These are phyloP conservation scores for Papilio glaucus DNA, from an alignment of 1,140 invertebrate species.

Conservation along the genomic window DNA sequence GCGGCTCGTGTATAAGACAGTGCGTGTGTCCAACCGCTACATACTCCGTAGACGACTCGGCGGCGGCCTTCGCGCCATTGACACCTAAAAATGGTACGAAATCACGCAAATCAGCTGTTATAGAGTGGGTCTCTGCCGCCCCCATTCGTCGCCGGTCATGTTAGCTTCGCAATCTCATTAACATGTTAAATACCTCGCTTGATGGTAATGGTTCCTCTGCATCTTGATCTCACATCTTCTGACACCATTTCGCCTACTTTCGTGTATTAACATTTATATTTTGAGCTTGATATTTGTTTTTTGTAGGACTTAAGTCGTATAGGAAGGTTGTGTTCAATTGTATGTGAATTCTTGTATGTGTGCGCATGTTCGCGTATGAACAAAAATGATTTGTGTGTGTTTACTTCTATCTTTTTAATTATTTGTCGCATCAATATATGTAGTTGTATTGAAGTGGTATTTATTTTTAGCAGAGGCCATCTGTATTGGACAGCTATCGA, in stretches of 20 bases:
- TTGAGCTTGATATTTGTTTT: not conserved
- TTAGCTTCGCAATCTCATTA: not conserved
- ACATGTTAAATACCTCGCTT: not conserved
- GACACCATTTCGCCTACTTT: not conserved
- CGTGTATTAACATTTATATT: not conserved
- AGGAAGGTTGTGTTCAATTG: no score
- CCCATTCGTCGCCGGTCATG: not conserved
- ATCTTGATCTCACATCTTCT: not conserved
- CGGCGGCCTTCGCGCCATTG: constrained; percentile 59
- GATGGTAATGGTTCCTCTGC: not conserved
- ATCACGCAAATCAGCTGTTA: not conserved
- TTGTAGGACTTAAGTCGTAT: no score
- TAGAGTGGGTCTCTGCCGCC: not conserved
- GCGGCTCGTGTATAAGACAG: constrained; percentile 79
- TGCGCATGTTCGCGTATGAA: no score
- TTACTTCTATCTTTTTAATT: not conserved
- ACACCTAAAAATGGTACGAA: constrained; percentile 57
- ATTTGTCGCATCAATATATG: not conserved
- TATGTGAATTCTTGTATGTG: not conserved
- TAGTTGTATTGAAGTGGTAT: no score
- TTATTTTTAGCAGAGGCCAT: not conserved
- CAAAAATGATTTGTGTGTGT: not conserved
- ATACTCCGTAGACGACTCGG: constrained; percentile 73
- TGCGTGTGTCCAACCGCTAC: constrained; percentile 75
- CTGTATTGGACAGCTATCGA: no score